Evolutionary conservation across 2,113 vertebrate species (phyloP).

Genomic region (Phrynocephalus versicolor): DNA sequence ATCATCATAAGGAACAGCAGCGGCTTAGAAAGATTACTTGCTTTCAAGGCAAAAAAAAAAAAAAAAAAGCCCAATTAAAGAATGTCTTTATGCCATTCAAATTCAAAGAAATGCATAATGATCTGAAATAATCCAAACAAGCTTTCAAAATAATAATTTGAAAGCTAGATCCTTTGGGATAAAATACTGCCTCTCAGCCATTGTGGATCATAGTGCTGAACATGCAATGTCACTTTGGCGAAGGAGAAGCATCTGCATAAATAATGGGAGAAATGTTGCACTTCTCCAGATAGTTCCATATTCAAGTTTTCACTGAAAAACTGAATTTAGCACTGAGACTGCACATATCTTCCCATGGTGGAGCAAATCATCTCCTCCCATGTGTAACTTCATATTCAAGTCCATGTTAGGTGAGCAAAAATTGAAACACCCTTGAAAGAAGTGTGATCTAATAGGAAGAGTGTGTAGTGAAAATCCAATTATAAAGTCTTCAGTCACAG

Average conservation of each 20-base stretch:
- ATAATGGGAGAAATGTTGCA: background rate
- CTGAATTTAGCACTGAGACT: constrained; percentile 10
- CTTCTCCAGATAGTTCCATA: background rate
- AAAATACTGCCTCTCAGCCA: background rate
- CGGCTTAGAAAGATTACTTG: background rate
- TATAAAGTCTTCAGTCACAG: constrained; percentile 22
- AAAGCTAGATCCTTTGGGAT: background rate
- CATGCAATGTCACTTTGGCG: background rate
- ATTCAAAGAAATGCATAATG: background rate
- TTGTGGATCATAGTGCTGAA: background rate
- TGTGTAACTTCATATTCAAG: background rate
- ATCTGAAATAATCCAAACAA: background rate
- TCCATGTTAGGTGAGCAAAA: constrained; percentile 1
- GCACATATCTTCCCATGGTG: background rate
- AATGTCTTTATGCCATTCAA: background rate
- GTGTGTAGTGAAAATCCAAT: constrained; percentile 27
- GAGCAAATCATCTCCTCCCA: background rate
- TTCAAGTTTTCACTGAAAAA: background rate
- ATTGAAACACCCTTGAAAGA: constrained; percentile 11
- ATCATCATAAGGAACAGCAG: background rate
- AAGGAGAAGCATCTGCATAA: background rate
- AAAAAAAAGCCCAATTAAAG: background rate
- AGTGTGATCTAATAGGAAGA: constrained; percentile 26
- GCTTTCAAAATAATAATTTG: background rate
- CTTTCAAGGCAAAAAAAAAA: background rate